phyloP scores from a whole-genome alignment of 2,113 vertebrate species.

The Montifringilla adamsi region DNA sequence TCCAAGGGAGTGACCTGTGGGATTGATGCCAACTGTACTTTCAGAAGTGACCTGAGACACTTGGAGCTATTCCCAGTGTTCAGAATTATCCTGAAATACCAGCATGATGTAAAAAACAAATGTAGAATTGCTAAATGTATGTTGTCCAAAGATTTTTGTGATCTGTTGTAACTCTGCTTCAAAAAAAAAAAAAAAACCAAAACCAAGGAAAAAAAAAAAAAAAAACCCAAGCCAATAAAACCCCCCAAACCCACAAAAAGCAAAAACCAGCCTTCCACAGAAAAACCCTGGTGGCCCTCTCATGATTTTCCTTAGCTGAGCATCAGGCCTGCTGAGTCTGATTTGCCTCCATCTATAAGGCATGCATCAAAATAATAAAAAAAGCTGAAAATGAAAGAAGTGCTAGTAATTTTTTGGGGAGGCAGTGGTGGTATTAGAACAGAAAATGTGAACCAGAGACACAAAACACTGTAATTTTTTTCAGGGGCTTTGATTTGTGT shows the following conservation, averaged over 20 bases:
- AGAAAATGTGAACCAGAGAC: neutral
- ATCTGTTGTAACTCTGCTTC: neutral
- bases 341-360: neutral
- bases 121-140: conserved; percentile 40
- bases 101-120: conserved; percentile 49
- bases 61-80: neutral
- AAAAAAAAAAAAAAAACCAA: neutral
- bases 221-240: neutral
- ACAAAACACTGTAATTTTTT: neutral
- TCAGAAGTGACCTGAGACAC: conserved; percentile 39
- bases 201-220: neutral
- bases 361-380: neutral
- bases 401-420: neutral
- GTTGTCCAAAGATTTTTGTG: neutral
- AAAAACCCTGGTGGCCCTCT: neutral
- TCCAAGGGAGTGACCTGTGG: conserved; percentile 50
- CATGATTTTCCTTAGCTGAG: neutral
- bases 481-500: neutral
- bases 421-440: neutral
- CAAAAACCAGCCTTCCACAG: neutral
- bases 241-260: neutral
- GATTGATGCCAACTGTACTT: conserved; percentile 45
- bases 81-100: conserved; percentile 27
- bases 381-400: neutral
- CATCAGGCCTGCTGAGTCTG: neutral